Evolutionary conservation across 2,888 invertebrate genomes (phyloP), one percentile per base, ranked within the genome.

Genomic region (Geotrupes spiniger): DNA sequence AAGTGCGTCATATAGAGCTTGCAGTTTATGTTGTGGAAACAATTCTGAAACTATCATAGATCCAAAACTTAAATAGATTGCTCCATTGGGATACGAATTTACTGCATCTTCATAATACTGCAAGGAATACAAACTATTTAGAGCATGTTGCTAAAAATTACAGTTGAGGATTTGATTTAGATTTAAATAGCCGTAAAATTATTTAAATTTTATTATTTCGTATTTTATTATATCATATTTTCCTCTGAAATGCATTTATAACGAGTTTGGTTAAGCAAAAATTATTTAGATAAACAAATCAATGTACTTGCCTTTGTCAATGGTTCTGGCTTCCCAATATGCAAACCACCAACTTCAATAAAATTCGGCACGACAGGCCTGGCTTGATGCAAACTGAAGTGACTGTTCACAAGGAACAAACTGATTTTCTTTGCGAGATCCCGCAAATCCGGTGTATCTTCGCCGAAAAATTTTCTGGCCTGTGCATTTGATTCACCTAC

Each of bases 61-160:
- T 9, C 80, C 81, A 55, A 80, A 76, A 57, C 78, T 79, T 72
- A 79, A 78, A 61, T 77, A 80, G 46, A 81, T 75, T 16, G 79
- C 74, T 5, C 68, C 67, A 2, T 63, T 49, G 25, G 53, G 37
- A 12, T 60, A 55, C 15, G 56, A 57, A 26, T 62, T 52, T 40
- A 68, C 55, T 54, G 61, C 63, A 42, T 63, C 52, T 51, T 61
- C 53, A 29, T 63, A 47, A 54, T 63, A 46, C 62, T 64, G 53
- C 47, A 53, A 57, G 51, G 21, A 6, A 4, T 21, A 6, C 3
- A 21, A 21, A 4, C 3, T 4, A 21, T 21, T 21, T 4, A 4
- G 6, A 21, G 21, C 21, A 21, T n/a, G n/a, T n/a, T n/a, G n/a
- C n/a, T n/a, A n/a, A n/a, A n/a, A n/a, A n/a, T n/a, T n/a, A n/a